Evolutionary conservation across 2,797 vertebrate genomes (phyloP).

Genomic region (Coregonus suidteri): DNA sequence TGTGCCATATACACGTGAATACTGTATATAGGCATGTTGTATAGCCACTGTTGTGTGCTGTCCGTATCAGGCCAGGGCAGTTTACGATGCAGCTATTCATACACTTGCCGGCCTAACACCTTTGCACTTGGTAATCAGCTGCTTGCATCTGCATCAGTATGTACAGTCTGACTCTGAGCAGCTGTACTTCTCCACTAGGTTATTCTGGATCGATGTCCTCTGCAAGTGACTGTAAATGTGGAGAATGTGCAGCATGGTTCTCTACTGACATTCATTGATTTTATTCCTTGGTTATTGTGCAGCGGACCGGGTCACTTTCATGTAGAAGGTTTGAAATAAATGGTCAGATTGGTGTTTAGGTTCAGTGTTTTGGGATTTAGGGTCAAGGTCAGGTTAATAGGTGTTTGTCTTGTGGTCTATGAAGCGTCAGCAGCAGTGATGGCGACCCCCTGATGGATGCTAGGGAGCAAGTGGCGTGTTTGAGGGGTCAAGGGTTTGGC

Average conservation of each 20-base stretch:
- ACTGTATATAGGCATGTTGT: background rate
- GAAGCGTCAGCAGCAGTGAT: no score
- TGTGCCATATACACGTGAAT: background rate
- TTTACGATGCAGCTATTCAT: background rate
- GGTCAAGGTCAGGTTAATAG: background rate
- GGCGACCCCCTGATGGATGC: background rate
- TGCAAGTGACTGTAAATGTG: background rate
- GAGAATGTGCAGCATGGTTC: background rate
- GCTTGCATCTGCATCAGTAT: background rate
- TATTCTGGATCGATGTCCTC: background rate
- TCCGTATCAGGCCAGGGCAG: background rate
- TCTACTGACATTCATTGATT: background rate
- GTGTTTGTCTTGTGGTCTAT: no score
- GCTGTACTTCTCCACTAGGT: background rate
- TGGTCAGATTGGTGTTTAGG: background rate
- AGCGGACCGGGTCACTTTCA: no score
- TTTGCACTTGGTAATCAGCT: background rate
- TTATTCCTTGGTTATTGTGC: no score
- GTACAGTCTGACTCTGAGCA: background rate
- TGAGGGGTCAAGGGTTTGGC: background rate
- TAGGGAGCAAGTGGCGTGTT: background rate
- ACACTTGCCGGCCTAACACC: background rate
- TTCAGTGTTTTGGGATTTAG: background rate
- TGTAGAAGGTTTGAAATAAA: background rate
- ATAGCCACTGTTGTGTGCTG: background rate